phyloP scores from a whole-genome alignment of 2,113 vertebrate species.

The Myocastor coypus region DNA sequence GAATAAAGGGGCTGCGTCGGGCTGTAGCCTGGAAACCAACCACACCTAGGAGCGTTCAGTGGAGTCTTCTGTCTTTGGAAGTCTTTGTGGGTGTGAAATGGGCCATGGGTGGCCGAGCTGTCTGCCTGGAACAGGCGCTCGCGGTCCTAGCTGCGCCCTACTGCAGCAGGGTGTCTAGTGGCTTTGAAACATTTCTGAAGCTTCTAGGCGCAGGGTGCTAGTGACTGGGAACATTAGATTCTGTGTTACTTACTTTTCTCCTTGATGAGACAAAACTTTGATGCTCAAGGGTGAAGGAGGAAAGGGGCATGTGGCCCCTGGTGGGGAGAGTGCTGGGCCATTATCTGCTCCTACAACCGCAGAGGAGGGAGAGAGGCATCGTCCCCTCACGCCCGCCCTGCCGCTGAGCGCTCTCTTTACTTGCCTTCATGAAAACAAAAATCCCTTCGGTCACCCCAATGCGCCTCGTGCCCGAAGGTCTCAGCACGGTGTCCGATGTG shows the following conservation, averaged over 20 bases:
- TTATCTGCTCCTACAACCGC: neutral
- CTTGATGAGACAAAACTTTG: too few relatives aligned
- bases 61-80: neutral
- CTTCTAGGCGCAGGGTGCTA: neutral
- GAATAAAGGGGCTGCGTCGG: neutral
- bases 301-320: too few relatives aligned
- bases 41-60: neutral
- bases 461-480: neutral
- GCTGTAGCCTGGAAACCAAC: neutral
- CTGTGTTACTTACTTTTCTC: too few relatives aligned
- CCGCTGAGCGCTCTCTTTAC: neutral
- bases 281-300: too few relatives aligned
- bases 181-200: neutral
- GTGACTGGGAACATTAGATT: neutral
- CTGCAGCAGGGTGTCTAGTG: neutral
- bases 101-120: neutral
- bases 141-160: neutral
- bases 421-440: neutral
- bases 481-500: too few relatives aligned
- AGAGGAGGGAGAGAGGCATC: neutral
- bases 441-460: too few relatives aligned
- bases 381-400: neutral
- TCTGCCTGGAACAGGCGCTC: too few relatives aligned
- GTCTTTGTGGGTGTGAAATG: neutral
- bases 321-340: too few relatives aligned